Evolutionary conservation across 2,888 invertebrate genomes (phyloP).

Genomic region (Leucania comma): DNA sequence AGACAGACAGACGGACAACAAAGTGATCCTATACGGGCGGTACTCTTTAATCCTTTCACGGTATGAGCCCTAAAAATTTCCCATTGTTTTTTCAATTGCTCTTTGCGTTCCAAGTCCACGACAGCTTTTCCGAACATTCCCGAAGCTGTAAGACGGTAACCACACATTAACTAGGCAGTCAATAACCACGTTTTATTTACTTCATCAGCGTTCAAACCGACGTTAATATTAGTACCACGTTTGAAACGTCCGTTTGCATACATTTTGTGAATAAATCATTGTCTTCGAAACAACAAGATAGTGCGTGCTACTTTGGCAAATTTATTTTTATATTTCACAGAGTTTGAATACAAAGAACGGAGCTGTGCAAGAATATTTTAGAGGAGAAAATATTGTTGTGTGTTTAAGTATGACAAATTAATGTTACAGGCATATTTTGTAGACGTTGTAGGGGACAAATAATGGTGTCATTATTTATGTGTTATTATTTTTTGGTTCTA

Average conservation of each 20-base stretch:
- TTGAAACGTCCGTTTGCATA: slow-evolving; percentile 72
- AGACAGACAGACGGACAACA: too few relatives aligned
- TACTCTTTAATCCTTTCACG: too few relatives aligned
- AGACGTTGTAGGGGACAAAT: slow-evolving; percentile 5
- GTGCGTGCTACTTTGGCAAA: slow-evolving; percentile 86
- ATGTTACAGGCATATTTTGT: slow-evolving; percentile 33
- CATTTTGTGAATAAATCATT: slow-evolving; percentile 83
- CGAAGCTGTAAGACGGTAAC: background rate
- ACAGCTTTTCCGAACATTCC: too few relatives aligned
- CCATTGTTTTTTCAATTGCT: too few relatives aligned
- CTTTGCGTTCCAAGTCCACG: too few relatives aligned
- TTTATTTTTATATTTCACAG: slow-evolving; percentile 81
- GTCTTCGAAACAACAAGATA: slow-evolving; percentile 83
- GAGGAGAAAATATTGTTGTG: slow-evolving; percentile 43
- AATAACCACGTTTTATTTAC: slow-evolving; percentile 42
- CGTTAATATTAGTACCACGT: slow-evolving; percentile 59
- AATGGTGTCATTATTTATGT: slow-evolving; percentile 12
- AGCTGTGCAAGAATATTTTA: slow-evolving; percentile 48
- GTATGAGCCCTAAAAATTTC: too few relatives aligned
- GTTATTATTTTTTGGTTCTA: background rate
- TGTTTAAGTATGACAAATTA: slow-evolving; percentile 44
- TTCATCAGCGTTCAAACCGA: slow-evolving; percentile 47
- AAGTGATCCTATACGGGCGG: too few relatives aligned
- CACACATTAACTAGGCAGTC: background rate
- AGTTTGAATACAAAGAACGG: slow-evolving; percentile 71